phyloP scores from a whole-genome alignment of 2,113 vertebrate species.

The Semnopithecus entellus region DNA sequence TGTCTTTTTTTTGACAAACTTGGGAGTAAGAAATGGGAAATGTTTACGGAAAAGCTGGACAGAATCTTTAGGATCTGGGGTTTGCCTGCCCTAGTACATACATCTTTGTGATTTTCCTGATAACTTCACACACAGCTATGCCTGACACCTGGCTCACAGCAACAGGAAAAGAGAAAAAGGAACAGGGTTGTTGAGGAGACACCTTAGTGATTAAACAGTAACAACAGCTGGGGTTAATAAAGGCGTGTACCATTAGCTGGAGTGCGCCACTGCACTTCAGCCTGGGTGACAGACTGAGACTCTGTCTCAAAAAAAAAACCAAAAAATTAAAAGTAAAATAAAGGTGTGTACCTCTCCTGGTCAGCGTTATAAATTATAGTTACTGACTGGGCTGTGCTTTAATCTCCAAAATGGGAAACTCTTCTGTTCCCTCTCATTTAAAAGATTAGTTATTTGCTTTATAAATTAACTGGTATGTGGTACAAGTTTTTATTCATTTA shows the following conservation, averaged over 20 bases:
- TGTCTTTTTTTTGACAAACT: neutral
- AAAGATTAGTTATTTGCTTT: neutral
- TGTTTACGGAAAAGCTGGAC: neutral
- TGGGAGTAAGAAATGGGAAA: neutral
- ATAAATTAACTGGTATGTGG: neutral
- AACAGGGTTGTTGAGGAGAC: neutral
- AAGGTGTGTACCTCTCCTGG: neutral
- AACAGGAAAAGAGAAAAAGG: neutral
- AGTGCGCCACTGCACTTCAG: no score
- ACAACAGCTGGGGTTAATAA: accelerated
- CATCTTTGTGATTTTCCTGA: neutral
- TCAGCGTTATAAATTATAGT: neutral
- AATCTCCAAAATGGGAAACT: neutral
- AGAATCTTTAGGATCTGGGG: no score
- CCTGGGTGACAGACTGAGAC: no score
- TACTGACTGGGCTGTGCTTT: neutral
- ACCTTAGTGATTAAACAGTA: no score
- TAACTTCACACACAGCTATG: neutral
- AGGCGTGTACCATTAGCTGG: neutral
- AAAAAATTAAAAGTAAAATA: no score
- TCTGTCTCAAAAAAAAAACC: no score
- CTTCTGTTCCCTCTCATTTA: neutral
- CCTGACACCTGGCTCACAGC: neutral
- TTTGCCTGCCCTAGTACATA: neutral
- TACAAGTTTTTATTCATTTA: neutral